These are phyloP conservation scores for Danaus melanippus DNA, from an alignment of 1,140 invertebrate genomes.

Conservation along the genomic window DNA sequence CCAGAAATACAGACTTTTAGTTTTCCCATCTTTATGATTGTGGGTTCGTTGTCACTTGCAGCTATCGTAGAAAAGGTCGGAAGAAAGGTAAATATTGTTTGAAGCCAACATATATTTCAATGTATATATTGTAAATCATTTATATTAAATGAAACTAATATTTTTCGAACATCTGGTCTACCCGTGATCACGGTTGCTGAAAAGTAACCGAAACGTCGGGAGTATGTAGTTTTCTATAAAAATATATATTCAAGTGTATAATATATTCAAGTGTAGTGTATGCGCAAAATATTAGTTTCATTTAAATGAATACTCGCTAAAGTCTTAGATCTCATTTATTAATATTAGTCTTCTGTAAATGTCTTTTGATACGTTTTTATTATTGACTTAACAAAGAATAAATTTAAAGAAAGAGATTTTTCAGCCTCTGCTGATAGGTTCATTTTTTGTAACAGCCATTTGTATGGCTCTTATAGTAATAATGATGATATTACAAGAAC, in stretches of 20 bases:
- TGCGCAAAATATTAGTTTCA: too few species aligned
- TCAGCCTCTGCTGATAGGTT: constrained; percentile 31
- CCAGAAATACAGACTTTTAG: constrained; percentile 41
- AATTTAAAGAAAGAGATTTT: constrained; percentile 5
- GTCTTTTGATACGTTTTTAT: background rate
- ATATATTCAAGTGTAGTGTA: too few species aligned
- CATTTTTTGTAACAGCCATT: constrained; percentile 21
- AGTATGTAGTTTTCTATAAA: too few species aligned
- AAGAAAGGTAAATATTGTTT: constrained; percentile 33
- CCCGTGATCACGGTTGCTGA: too few species aligned
- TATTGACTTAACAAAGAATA: background rate
- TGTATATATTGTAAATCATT: too few species aligned
- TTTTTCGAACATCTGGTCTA: too few species aligned
- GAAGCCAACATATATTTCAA: background rate
- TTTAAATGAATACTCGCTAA: too few species aligned
- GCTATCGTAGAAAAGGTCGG: constrained; percentile 34
- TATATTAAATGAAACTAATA: too few species aligned
- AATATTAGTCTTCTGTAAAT: too few species aligned
- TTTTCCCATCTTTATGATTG: constrained; percentile 41
- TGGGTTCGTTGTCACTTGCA: constrained; percentile 31
- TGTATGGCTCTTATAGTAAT: constrained; percentile 26
- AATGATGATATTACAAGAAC: constrained; percentile 23
- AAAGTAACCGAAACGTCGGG: too few species aligned
- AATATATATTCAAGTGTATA: too few species aligned
- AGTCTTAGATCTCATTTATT: too few species aligned